phyloP scores from a whole-genome alignment of 2,113 vertebrate genomes.

The Turdus rufiventris region DNA sequence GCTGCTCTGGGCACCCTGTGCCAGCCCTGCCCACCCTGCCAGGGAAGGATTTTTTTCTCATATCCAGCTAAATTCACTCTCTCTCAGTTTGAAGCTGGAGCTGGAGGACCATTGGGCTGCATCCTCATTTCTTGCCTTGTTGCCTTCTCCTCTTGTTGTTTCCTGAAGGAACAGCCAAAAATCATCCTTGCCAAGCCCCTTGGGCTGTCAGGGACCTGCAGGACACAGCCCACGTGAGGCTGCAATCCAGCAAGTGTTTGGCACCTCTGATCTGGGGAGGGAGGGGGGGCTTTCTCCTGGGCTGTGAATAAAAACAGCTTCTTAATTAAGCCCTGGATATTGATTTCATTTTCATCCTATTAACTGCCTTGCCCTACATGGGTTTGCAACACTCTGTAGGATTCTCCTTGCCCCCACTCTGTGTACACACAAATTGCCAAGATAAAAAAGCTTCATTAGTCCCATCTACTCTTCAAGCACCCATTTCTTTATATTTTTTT shows the following conservation, averaged over 20 bases:
- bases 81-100: accelerated
- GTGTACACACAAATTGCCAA: neutral
- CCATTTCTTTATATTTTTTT: neutral
- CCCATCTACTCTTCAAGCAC: neutral
- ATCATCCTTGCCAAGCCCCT: neutral
- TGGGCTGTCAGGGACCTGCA: neutral
- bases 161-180: neutral
- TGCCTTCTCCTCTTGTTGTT: neutral
- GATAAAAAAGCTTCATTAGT: conserved; percentile 48
- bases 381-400: neutral
- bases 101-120: no score
- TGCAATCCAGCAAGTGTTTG: neutral
- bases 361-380: conserved; percentile 29
- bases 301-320: neutral
- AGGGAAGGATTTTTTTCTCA: neutral
- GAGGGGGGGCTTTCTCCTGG: neutral
- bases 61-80: neutral
- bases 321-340: conserved; percentile 22
- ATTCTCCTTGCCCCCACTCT: neutral
- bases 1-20: neutral
- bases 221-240: neutral
- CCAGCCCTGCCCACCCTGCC: neutral
- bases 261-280: neutral
- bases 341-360: conserved; percentile 47
- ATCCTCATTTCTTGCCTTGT: neutral